These are phyloP conservation scores for Zapus hudsonius DNA, from an alignment of 2,113 vertebrate genomes.

Conservation along the genomic window DNA sequence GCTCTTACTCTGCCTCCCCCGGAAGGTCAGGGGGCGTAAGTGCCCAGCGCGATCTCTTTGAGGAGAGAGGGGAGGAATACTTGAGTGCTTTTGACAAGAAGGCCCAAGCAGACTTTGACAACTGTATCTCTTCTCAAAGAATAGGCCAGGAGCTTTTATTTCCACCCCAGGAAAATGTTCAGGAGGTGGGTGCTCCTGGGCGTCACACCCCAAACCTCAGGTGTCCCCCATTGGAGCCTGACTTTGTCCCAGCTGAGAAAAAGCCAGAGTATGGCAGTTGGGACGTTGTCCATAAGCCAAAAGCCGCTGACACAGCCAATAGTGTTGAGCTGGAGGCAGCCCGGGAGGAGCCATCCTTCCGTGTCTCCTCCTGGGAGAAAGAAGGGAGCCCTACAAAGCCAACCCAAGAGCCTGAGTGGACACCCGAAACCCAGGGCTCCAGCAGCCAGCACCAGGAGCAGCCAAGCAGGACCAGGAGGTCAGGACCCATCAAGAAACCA, in stretches of 20 bases:
- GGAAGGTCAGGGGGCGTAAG: slow-evolving; percentile 83
- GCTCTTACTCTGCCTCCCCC: slow-evolving; percentile 83
- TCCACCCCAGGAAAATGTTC: slow-evolving; percentile 84
- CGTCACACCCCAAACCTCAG: slow-evolving; percentile 81
- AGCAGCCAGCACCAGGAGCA: slow-evolving; percentile 89
- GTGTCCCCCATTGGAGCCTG: slow-evolving; percentile 85
- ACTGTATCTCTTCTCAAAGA: slow-evolving; percentile 85
- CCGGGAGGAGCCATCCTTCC: slow-evolving; percentile 86
- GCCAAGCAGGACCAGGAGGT: slow-evolving; percentile 90
- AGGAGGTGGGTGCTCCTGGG: slow-evolving; percentile 84
- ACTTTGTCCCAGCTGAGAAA: slow-evolving; percentile 89
- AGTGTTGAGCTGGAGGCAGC: slow-evolving; percentile 83
- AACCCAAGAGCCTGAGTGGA: slow-evolving; percentile 88
- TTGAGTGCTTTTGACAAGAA: slow-evolving; percentile 88
- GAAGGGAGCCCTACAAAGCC: slow-evolving; percentile 85
- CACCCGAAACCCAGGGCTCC: slow-evolving; percentile 83
- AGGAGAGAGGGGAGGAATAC: slow-evolving; percentile 90
- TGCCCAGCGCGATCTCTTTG: slow-evolving; percentile 90
- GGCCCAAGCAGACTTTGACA: slow-evolving; percentile 85
- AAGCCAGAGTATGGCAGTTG: slow-evolving; percentile 87
- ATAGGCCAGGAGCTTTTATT: slow-evolving; percentile 86
- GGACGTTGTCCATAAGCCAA: slow-evolving; percentile 85
- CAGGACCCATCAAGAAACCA: slow-evolving; percentile 97
- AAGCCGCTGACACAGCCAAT: slow-evolving; percentile 79
- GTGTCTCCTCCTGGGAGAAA: slow-evolving; percentile 90